Base-by-base conservation (phyloP, 1,140 invertebrate genomes). In the Drosophila malerkotliana region DNA sequence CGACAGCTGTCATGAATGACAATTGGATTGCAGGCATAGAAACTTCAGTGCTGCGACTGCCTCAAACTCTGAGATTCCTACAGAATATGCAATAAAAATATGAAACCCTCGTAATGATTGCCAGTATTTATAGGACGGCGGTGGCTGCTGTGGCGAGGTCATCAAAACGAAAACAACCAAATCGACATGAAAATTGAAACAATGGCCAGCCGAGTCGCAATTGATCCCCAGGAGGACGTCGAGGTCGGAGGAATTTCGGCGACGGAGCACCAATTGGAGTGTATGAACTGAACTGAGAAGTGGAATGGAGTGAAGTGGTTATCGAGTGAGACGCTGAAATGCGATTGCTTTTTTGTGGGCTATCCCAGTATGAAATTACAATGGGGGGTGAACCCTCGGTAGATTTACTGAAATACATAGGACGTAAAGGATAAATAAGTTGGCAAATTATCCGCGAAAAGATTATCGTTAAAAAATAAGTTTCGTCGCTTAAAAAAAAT, bases 1-100 rank as follows among this genome's bases (percentile, higher is more conserved):
- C 82, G 82, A 88, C 82, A 87, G 82, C 82, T 87, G 82, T 87
- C 82, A 87, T 60, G 83, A 87, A 87, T 87, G 82, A 87, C 82
- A 87, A 82, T 87, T 82, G 82, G 79, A 88, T 79, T 82, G 78
- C 45, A 69, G 66, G 18, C 48, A 37, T 37, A 37, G 12, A 32
- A 32, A 32, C 32, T 28, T 30, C 49, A 44, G 10, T 32, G 5
- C 26, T 30, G 26, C 44, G 18, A 14, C 10, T 28, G 26, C 48
- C 61, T 55, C 41, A 53, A 72, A 44, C 34, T 66, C 32, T 60
- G 14, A 24, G 59, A 81, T 62, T 58, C 72, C 41, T 66, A 79
- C 83, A 76, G 81, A 87, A 88, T 87, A 87, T 82, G 83, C 82
- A 78, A 85, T 85, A 85, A 85, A 78, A 85, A 82, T 82, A 66